Evolutionary conservation across 2,113 vertebrate genomes (phyloP).

Genomic region (Cochlearius cochlearius): DNA sequence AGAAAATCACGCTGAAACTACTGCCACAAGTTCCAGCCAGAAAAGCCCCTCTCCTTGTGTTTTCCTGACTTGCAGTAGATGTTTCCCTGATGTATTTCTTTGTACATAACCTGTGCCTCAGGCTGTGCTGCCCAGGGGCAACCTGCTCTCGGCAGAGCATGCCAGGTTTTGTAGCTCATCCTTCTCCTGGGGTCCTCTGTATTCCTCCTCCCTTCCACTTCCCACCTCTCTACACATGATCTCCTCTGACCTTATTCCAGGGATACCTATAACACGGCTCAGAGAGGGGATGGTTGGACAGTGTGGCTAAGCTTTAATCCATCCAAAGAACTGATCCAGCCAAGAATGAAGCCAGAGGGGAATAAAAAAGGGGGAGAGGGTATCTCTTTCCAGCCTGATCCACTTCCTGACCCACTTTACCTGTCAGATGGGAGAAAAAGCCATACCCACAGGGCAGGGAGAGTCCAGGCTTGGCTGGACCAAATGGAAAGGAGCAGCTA

Average conservation of each 20-base stretch:
- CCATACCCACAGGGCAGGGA: neutral
- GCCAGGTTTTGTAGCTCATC: neutral
- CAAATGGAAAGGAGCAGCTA: neutral
- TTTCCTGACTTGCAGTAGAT: neutral
- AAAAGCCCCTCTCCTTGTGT: neutral
- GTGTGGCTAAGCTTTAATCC: neutral
- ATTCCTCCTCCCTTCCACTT: neutral
- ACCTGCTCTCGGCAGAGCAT: neutral
- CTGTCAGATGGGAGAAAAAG: neutral
- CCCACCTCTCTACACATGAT: neutral
- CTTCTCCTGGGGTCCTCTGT: neutral
- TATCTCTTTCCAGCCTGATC: neutral
- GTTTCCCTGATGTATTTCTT: neutral
- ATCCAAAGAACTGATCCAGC: neutral
- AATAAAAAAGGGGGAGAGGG: neutral
- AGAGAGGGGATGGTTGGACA: neutral
- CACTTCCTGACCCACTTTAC: neutral
- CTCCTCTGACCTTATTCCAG: neutral
- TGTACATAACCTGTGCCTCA: neutral
- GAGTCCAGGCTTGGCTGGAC: neutral
- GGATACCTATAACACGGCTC: neutral
- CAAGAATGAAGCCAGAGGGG: neutral
- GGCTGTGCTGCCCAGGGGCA: neutral
- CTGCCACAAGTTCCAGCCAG: neutral
- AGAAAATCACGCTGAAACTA: neutral